Conservation (phyloP, 2,888 invertebrate genomes). For the Sceliomorpha sp. region DNA sequence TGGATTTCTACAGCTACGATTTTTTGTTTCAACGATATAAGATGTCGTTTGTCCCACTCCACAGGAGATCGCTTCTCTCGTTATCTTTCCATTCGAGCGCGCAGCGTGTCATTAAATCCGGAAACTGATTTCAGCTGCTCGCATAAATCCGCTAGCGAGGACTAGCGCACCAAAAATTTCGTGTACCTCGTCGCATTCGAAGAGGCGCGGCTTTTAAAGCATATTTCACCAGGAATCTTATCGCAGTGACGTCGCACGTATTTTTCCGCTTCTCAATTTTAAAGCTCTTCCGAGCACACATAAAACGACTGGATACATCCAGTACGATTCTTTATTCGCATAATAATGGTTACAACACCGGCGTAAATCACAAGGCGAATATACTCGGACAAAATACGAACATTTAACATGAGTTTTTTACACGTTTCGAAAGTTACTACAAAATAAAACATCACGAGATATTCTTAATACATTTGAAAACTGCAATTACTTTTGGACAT, state of each 20-base stretch:
- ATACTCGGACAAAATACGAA: too few relatives aligned
- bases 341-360: too few relatives aligned
- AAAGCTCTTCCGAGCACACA: not conserved
- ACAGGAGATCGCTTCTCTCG: constrained; percentile 9
- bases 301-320: too few relatives aligned
- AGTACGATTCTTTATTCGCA: too few relatives aligned
- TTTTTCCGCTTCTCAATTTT: not conserved
- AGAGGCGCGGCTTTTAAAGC: not conserved
- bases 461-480: too few relatives aligned
- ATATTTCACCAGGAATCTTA: constrained; percentile 3
- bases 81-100: constrained; percentile 11
- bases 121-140: constrained; percentile 11
- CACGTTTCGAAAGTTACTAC: too few relatives aligned
- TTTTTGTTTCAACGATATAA: not conserved
- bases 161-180: not conserved
- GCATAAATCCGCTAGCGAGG: constrained; percentile 8
- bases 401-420: too few relatives aligned
- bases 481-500: too few relatives aligned
- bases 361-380: too few relatives aligned
- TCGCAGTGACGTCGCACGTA: not conserved
- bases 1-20: not conserved
- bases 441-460: too few relatives aligned
- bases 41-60: constrained; percentile 4
- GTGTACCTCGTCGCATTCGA: constrained; percentile 1
- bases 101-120: constrained; percentile 18